phyloP scores from a whole-genome alignment of 2,113 vertebrate genomes.

The Empidonax traillii region DNA sequence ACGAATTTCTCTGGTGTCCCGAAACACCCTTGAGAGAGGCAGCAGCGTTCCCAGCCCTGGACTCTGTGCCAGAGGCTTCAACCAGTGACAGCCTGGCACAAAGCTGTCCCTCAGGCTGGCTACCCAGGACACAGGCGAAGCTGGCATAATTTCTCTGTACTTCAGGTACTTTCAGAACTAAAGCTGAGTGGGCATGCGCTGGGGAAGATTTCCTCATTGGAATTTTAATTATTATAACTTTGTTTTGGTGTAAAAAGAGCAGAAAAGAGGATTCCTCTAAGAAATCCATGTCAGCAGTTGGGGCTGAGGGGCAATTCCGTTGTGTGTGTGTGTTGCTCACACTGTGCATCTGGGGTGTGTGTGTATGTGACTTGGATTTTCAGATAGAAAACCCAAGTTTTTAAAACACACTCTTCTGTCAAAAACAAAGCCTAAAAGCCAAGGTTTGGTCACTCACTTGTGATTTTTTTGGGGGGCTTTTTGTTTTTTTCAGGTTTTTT shows the following conservation, averaged over 20 bases:
- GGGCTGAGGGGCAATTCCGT: neutral
- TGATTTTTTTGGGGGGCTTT: neutral
- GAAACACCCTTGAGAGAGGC: neutral
- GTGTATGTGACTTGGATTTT: neutral
- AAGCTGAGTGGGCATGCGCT: neutral
- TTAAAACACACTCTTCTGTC: neutral
- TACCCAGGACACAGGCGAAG: neutral
- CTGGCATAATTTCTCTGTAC: neutral
- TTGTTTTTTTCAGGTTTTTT: neutral
- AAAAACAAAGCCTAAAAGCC: neutral
- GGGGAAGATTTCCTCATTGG: neutral
- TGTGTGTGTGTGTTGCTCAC: neutral
- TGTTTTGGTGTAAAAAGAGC: neutral
- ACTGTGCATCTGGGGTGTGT: accelerated
- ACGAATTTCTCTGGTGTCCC: neutral
- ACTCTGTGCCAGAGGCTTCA: neutral
- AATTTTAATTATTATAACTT: neutral
- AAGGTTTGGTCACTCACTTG: neutral
- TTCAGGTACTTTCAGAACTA: neutral
- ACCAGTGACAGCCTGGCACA: neutral
- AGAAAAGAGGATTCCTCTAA: neutral
- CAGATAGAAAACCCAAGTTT: neutral
- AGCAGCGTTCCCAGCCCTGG: neutral
- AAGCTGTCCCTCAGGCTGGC: neutral
- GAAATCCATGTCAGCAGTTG: neutral